Evolutionary conservation across 2,888 invertebrate genomes (phyloP), one percentile per base, ranked within the genome.

Genomic region (Argyresthia goedartella): DNA sequence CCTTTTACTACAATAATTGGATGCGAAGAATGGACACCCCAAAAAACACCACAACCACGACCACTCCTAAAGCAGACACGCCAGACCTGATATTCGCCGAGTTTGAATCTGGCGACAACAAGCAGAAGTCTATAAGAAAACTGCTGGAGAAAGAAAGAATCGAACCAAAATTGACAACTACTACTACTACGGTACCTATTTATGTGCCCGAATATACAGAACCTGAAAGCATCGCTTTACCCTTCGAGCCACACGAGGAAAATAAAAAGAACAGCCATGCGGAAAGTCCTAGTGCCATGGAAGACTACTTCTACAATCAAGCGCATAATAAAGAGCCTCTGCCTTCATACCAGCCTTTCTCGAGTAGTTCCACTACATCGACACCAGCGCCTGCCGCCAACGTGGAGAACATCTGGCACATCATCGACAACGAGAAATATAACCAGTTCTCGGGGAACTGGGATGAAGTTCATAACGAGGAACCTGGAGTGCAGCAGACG

Each of bases 31-130:
- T 81, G 74, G 85, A 85, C 52, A 50, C 71, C 1, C 71, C 68
- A 11, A 50, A 53, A 3, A 61, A 63, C 9, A 57, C 65, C 0
- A 67, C 68, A 3, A 67, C 73, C 1, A 70, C 71, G 0, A 61
- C 61, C 4, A 61, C 66, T 13, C 60, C 65, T 7, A 73, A 63
- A 56, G 61, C 65, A 35, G 68, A 74, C 54, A 80, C 81, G 1
- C 86, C 82, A 0, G 86, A 86, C 60, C 66, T 86, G 46, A 86
- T 86, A 62, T 85, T 86, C 58, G 86, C 86, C 0, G 86, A 86
- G 59, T 86, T 86, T 54, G 85, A 85, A 61, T 72, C 80, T 1
- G 70, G 67, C 48, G 62, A 64, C 36, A 62, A 69, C 41, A 70
- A 73, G 67, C 64, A 58, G 53, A 85, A 85, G 61, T 80, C 81